Percentiles rank a stretch among this genome's conserved stretches.
Conservation (phyloP, 2,113 vertebrate genomes). For the Cottus gobio region DNA sequence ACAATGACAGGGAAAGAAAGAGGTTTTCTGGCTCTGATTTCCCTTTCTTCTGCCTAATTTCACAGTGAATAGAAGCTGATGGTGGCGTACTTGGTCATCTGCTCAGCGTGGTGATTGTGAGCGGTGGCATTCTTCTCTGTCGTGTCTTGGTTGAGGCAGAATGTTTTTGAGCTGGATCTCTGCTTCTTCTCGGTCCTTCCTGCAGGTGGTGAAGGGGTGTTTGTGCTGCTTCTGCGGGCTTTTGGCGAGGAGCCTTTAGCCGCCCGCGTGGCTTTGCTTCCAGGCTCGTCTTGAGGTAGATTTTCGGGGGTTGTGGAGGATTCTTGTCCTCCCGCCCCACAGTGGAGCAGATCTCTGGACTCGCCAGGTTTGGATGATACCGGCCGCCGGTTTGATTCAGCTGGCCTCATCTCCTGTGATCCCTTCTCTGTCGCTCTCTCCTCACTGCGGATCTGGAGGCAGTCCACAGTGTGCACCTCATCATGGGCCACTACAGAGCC, state of each 20-base stretch:
- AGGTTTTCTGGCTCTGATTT: background rate
- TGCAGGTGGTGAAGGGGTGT: constrained; percentile 67
- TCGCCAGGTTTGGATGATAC: constrained; percentile 65
- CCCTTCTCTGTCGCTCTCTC: constrained; percentile 72
- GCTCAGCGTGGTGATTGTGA: constrained; percentile 79
- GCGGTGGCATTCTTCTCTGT: constrained; percentile 66
- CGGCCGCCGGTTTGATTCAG: constrained; percentile 65
- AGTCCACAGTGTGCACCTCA: constrained; percentile 77
- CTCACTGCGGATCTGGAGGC: constrained; percentile 82
- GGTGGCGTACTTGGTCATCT: constrained; percentile 76
- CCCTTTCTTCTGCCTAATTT: background rate
- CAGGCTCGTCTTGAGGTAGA: constrained; percentile 84
- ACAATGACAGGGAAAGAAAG: background rate
- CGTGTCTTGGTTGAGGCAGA: constrained; percentile 73
- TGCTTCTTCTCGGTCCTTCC: constrained; percentile 82
- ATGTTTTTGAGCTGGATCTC: constrained; percentile 76
- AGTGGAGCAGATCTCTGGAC: constrained; percentile 60
- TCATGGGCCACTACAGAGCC: constrained; percentile 71
- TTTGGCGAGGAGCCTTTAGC: constrained; percentile 81
- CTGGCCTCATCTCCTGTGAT: constrained; percentile 59
- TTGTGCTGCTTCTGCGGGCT: constrained; percentile 67
- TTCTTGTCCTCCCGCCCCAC: constrained; percentile 57
- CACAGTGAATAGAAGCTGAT: background rate
- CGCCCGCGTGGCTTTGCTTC: constrained; percentile 65
- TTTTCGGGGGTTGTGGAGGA: constrained; percentile 61